Base-by-base conservation (phyloP, 2,888 invertebrate genomes). In the Chirona hameri region DNA sequence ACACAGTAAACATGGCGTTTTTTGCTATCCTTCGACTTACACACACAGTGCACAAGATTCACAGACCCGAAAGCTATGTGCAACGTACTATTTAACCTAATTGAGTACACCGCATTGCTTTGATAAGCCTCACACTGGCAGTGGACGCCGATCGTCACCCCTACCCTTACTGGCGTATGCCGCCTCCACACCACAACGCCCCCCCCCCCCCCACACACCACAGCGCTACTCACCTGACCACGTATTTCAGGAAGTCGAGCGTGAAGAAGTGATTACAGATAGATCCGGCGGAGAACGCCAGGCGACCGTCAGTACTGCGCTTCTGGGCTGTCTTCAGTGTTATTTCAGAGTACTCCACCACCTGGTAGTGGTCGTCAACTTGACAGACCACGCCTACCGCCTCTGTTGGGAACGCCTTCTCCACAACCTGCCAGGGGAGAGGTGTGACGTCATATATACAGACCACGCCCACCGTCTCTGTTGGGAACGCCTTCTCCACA, bases 221-320 rank as follows among this genome's bases (percentile, higher is more conserved):
- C n/a, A n/a, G n/a, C n/a, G n/a, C 21, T 57, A 85, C 88, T 86
- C 87, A 90, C 90, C 90, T 88, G 65, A 93, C 93, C 80, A 98
- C 92, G 86, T 91, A 90, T 55, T 91, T 89, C 9, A 99, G 90
- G 88, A 99, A 99, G 83, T 93, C 92, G 0, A 94, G 89, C 0
- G 95, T 94, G 89, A 99, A 99, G 87, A 96, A 98, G 87, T 99
- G 99, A 88, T 99, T 99, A 88, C 99, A 99, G 85, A 99, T 99
- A 87, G 97, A 99, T 1, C 98, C 99, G 1, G 98, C 97, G 83
- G 93, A 95, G 88, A 97, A 99, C 0, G 94, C 92, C 0, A 99
- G 90, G 82, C 93, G 90, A 0, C 97, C 97, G 85, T 95, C 93
- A 2, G 87, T 84, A 84, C 95, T 93, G 82, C 92, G 89, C 86